phyloP scores from a whole-genome alignment of 2,888 invertebrate species.

The Choristoneura rosaceana region DNA sequence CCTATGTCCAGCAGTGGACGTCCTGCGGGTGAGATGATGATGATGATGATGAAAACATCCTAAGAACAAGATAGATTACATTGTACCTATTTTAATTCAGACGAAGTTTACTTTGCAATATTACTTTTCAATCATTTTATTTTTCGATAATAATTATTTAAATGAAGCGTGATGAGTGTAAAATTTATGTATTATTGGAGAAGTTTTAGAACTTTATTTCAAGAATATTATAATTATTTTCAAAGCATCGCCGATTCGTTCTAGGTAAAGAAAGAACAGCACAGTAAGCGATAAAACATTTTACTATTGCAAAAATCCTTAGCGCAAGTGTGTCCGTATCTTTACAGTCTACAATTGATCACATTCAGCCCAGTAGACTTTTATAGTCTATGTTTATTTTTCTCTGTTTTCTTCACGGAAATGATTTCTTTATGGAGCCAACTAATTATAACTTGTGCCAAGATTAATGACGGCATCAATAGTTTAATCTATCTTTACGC shows the following conservation, averaged over 20 bases:
- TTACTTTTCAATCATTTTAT: too few species aligned
- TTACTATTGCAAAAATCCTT: background rate
- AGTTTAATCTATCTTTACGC: conserved; percentile 39
- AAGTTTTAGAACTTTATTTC: too few species aligned
- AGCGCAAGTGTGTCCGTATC: background rate
- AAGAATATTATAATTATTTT: too few species aligned
- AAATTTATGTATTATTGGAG: too few species aligned
- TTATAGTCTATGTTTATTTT: conserved; percentile 18
- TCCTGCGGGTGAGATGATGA: too few species aligned
- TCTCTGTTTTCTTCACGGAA: conserved; percentile 18
- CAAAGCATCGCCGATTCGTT: background rate
- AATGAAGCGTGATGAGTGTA: too few species aligned
- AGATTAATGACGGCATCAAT: conserved; percentile 42
- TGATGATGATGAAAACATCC: too few species aligned
- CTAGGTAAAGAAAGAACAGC: background rate
- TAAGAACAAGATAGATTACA: too few species aligned
- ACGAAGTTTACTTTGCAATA: too few species aligned
- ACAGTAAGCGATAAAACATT: background rate
- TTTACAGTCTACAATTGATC: background rate
- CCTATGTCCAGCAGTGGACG: too few species aligned
- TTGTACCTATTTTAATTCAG: too few species aligned
- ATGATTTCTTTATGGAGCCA: conserved; percentile 20
- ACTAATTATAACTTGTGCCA: conserved; percentile 38
- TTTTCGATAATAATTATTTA: too few species aligned
- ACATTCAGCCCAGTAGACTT: background rate